Evolutionary conservation across 2,797 vertebrate genomes (phyloP).

Genomic region (Enteromius treurensis): DNA sequence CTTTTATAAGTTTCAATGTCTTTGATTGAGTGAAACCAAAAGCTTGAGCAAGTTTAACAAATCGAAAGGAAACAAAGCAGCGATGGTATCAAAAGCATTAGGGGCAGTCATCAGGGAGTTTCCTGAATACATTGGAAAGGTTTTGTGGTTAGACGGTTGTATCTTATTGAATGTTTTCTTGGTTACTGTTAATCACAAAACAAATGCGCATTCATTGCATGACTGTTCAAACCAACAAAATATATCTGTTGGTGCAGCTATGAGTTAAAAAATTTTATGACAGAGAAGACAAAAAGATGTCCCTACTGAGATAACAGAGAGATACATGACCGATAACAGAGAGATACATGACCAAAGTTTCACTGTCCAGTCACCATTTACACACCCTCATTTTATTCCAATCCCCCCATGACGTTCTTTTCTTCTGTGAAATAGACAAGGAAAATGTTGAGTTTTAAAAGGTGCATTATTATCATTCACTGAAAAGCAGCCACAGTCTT

Average conservation of each 20-base stretch:
- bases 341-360: neutral
- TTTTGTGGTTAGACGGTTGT: neutral
- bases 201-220: neutral
- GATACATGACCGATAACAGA: neutral
- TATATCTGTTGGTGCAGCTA: neutral
- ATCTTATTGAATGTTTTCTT: conserved; percentile 12
- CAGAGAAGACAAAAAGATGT: neutral
- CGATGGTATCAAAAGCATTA: neutral
- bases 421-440: neutral
- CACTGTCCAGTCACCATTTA: neutral
- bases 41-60: neutral
- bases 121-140: conserved; percentile 28
- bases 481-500: neutral
- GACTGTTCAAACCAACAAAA: neutral
- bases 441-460: neutral
- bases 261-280: neutral
- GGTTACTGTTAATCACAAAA: conserved; percentile 18
- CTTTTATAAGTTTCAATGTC: neutral
- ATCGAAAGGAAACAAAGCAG: neutral
- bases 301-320: neutral
- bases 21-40: neutral
- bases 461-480: neutral
- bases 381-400: neutral
- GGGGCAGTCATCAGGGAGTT: conserved; percentile 38
- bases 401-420: neutral